These are phyloP conservation scores for Hucho hucho DNA, from an alignment of 2,113 vertebrate species.

Conservation along the genomic window DNA sequence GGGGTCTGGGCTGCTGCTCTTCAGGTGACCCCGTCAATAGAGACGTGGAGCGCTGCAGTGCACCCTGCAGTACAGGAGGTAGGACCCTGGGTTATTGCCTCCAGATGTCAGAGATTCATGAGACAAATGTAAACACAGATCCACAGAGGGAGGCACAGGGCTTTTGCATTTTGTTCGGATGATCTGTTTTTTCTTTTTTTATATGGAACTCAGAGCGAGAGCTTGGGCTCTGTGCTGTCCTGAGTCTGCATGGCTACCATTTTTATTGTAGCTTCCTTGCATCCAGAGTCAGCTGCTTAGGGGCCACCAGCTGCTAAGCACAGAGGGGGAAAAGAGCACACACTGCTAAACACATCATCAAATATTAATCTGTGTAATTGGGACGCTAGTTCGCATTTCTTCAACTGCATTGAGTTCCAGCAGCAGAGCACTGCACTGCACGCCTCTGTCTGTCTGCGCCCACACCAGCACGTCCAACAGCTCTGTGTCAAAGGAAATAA, in stretches of 20 bases:
- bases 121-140: constrained; percentile 37
- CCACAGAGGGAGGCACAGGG: neutral
- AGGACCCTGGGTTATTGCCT: constrained; percentile 29
- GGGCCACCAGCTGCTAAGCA: constrained; percentile 28
- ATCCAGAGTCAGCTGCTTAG: neutral
- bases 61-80: constrained; percentile 5
- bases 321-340: constrained; percentile 22
- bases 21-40: too few relatives aligned
- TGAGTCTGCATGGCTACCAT: too few relatives aligned
- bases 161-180: constrained; percentile 15
- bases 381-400: constrained; percentile 39
- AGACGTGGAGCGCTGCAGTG: too few relatives aligned
- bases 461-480: neutral
- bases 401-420: constrained; percentile 27
- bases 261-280: too few relatives aligned
- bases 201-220: too few relatives aligned
- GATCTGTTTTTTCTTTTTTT: too few relatives aligned
- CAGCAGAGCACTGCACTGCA: neutral
- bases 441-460: neutral
- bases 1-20: too few relatives aligned
- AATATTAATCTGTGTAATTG: constrained; percentile 50
- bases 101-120: constrained; percentile 37
- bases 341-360: constrained; percentile 33
- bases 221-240: too few relatives aligned
- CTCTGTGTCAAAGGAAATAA: too few relatives aligned